Evolutionary conservation across 2,888 invertebrate genomes (phyloP).

Genomic region (Ophion slaviceki): DNA sequence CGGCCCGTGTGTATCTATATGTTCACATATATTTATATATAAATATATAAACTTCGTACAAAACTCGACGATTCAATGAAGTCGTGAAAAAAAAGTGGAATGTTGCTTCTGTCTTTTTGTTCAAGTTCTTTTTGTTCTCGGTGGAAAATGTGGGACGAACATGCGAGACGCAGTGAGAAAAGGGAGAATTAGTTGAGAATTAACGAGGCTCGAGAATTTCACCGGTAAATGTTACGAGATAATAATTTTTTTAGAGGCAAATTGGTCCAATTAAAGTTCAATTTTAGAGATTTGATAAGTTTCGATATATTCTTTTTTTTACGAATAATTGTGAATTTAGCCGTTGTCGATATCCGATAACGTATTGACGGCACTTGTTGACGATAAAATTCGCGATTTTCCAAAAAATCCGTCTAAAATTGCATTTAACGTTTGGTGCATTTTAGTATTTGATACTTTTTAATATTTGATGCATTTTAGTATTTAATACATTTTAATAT

Average conservation of each 20-base stretch:
- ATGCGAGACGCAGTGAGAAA: conserved; percentile 11
- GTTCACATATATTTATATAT: conserved; percentile 32
- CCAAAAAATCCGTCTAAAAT: not conserved
- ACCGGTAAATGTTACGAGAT: not conserved
- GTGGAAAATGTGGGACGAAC: conserved; percentile 6
- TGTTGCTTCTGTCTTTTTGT: conserved; percentile 36
- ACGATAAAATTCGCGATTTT: not conserved
- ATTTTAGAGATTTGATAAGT: not conserved
- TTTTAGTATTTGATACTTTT: too few species aligned
- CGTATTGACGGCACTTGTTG: not conserved
- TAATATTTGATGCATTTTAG: too few species aligned
- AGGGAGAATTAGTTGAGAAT: not conserved
- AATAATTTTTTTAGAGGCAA: not conserved
- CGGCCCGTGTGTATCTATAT: conserved; percentile 18
- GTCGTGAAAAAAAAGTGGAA: conserved; percentile 52
- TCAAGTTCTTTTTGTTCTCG: not conserved
- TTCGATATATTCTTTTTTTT: not conserved
- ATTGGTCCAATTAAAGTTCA: not conserved
- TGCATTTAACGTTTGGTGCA: not conserved
- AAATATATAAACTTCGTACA: conserved; percentile 45
- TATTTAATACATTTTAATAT: too few species aligned
- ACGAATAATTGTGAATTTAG: conserved; percentile 6
- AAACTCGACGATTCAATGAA: conserved; percentile 35
- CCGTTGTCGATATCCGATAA: not conserved
- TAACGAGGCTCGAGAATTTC: not conserved